Evolutionary conservation across 2,113 vertebrate genomes (phyloP), one percentile per base, ranked within the genome.

Genomic region (Geothlypis trichas): DNA sequence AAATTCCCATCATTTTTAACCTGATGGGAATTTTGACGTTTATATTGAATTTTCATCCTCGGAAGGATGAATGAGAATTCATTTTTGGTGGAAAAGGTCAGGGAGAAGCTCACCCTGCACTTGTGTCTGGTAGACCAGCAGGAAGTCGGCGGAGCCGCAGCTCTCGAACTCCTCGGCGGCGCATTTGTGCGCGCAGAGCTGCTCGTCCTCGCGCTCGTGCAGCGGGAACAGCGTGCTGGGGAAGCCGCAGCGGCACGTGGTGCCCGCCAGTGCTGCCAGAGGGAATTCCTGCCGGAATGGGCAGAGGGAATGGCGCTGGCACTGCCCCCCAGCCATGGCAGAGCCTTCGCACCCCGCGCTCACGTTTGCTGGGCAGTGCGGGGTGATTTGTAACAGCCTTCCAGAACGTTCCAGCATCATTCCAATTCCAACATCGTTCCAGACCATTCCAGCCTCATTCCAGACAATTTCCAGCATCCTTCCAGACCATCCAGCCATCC

Each of bases 81-180:
- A 4, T 55, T 41, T 76, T 0, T 0, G 31, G 35, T 39, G 0
- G 1, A 33, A 35, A 35, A 8, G 15, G 9, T 1, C 37, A 4
- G 63, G 39, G 44, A 23, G 52, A 14, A 9, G 27, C 83, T 96
- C 97, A 99, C 99, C 99, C 98, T 99, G 99, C 78, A 99, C 99
- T 96, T 99, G 99, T 0, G 99, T 99, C 98, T 99, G 99, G 98
- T 99, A 99, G 71, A 99, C 98, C 2, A 99, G 98, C 96, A 99
- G 99, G 96, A 98, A 99, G 6, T 99, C 97, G 2, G 97, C 69
- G 0, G 98, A 99, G 89, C 99, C 99, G 0, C 99, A 99, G 98
- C 98, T 99, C 97, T 99, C 99, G 0, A 99, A 99, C 91, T 99
- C 99, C 94, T 99, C 99, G 0, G 98, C 99, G 0, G 97, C 93